Conservation (phyloP, 2,888 invertebrate species). For the Andrena chrysosceles region DNA sequence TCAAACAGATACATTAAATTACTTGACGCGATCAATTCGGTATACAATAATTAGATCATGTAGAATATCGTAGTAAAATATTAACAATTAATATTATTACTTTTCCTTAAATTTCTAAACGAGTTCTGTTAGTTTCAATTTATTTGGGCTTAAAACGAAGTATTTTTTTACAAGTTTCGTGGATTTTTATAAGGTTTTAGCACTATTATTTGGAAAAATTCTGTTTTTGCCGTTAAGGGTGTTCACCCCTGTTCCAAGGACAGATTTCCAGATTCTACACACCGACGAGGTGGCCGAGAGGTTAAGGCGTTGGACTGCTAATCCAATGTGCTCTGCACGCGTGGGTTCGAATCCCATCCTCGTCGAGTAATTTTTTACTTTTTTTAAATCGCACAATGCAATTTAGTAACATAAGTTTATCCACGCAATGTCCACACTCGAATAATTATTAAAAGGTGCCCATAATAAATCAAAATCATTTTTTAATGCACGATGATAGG, state of each 20-base stretch:
- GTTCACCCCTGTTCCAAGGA: constrained; percentile 43
- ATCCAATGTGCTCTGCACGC: constrained; percentile 86
- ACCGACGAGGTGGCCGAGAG: constrained; percentile 85
- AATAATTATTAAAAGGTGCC: background rate
- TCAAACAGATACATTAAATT: too few relatives aligned
- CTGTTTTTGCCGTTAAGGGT: background rate
- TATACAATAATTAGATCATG: too few relatives aligned
- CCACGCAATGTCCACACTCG: background rate
- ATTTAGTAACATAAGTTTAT: background rate
- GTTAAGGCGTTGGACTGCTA: constrained; percentile 86
- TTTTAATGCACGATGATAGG: background rate
- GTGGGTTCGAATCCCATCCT: constrained; percentile 85
- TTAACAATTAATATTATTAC: too few relatives aligned
- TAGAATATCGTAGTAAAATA: too few relatives aligned
- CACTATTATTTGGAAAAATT: background rate
- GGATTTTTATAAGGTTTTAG: background rate
- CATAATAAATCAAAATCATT: background rate
- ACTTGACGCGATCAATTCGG: too few relatives aligned
- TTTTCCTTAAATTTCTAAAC: too few relatives aligned
- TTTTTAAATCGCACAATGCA: background rate
- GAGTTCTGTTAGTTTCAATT: too few relatives aligned
- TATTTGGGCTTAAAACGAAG: background rate
- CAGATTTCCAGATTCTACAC: constrained; percentile 37
- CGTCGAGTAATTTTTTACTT: constrained; percentile 72
- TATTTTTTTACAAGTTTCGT: background rate